These are phyloP conservation scores for Erebia epiphron DNA, from an alignment of 2,888 invertebrate genomes.

Conservation along the genomic window DNA sequence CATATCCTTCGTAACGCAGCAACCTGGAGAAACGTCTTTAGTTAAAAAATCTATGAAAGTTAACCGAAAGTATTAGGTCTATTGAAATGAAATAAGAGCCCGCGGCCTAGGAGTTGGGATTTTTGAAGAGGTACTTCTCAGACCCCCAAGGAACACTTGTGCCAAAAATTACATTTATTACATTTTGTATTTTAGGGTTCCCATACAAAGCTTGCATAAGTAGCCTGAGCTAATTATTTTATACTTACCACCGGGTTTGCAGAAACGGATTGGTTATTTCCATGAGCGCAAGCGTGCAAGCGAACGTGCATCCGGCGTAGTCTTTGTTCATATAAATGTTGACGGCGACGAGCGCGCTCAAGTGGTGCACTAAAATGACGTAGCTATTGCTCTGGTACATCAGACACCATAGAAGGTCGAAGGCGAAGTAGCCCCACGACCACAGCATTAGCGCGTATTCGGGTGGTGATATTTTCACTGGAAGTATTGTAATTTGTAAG, in stretches of 20 bases:
- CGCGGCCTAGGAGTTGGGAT: too few relatives aligned
- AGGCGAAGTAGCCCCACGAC: constrained; percentile 85
- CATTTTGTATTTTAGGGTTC: too few relatives aligned
- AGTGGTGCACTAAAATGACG: constrained; percentile 82
- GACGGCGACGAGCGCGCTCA: constrained; percentile 76
- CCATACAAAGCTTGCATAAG: too few relatives aligned
- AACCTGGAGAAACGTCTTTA: constrained; percentile 62
- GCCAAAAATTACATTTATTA: too few relatives aligned
- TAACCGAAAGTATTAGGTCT: too few relatives aligned
- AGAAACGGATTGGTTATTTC: constrained; percentile 85
- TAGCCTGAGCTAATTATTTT: too few relatives aligned
- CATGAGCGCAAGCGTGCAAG: constrained; percentile 81
- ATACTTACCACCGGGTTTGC: constrained; percentile 83
- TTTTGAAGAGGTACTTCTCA: too few relatives aligned
- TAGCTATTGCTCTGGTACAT: constrained; percentile 74
- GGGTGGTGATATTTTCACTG: constrained; percentile 58
- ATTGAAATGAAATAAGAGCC: too few relatives aligned
- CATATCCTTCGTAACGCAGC: constrained; percentile 76
- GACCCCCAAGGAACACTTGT: too few relatives aligned
- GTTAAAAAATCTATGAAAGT: not conserved
- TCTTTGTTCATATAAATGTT: constrained; percentile 76
- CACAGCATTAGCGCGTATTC: constrained; percentile 77
- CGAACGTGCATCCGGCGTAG: constrained; percentile 76
- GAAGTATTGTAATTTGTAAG: constrained; percentile 12
- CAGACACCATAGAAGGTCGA: constrained; percentile 84